A percentile compares a stretch with the other conserved stretches of the same genome.
Conservation (phyloP, 2,888 invertebrate species). For the Danaus chrysippus region DNA sequence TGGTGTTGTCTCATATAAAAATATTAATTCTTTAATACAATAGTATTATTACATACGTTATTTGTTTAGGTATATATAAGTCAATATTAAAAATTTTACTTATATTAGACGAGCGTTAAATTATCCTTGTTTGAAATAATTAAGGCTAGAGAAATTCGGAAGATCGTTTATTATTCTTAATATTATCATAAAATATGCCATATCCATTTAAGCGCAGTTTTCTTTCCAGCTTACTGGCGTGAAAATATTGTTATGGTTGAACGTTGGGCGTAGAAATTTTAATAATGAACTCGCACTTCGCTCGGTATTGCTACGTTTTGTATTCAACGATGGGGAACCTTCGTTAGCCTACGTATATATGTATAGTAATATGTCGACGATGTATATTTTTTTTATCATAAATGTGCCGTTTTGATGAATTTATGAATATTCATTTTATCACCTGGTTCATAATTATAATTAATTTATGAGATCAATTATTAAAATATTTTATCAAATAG, state of each 20-base stretch:
- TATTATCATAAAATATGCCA: slow-evolving; percentile 59
- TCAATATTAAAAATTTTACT: neutral
- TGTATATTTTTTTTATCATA: neutral
- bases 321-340: slow-evolving; percentile 28
- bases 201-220: no score
- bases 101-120: neutral
- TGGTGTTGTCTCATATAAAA: no score
- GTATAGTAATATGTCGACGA: slow-evolving; percentile 5
- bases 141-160: slow-evolving; percentile 31
- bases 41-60: no score
- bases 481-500: no score
- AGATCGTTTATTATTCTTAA: no score
- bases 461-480: no score
- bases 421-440: no score
- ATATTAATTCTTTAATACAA: no score
- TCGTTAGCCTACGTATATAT: slow-evolving; percentile 9
- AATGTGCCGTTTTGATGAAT: neutral
- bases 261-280: slow-evolving; percentile 51
- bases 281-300: slow-evolving; percentile 36
- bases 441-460: no score
- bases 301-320: slow-evolving; percentile 32
- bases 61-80: no score
- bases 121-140: slow-evolving; percentile 5
- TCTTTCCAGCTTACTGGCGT: no score
- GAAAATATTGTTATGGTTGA: slow-evolving; percentile 60